Evolutionary conservation across 2,113 vertebrate genomes (phyloP), one percentile per base, ranked within the genome.

Genomic region (Gadus chalcogrammus): DNA sequence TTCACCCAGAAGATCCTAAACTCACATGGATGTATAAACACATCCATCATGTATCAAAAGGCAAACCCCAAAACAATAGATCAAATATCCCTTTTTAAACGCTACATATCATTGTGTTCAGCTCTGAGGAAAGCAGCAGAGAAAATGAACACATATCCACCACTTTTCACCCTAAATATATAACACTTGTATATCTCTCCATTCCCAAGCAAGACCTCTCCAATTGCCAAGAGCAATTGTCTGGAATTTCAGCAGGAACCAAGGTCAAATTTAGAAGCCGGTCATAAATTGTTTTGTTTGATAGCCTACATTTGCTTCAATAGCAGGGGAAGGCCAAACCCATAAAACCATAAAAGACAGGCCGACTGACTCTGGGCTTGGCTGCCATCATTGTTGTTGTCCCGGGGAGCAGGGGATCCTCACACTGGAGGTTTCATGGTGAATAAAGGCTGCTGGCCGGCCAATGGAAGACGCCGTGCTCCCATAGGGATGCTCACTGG

Each of bases 201-300:
- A 77, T 73, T 87, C 78, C 79, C 61, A 27, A 55, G 52, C 42
- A 27, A 55, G 52, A 15, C 76, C 84, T 77, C 71, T 78, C 67
- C 69, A 58, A 82, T 85, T 88, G 85, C 75, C 83, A 63, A 84
- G 72, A 78, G 87, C 80, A 74, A 82, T 83, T 82, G 81, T 85
- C 75, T 85, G 84, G 84, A 78, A 79, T 91, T 90, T 90, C 82
- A 89, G 82, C 76, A 86, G 87, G 75, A 88, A 88, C 87, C 91
- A 92, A 93, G 91, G 91, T 92, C 91, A 93, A 91, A 91, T 90
- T 84, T 91, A 90, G 88, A 82, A 48, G 86, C 20, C 71, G 87
- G 87, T 82, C 84, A 76, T 93, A 93, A 93, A 93, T 92, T 86
- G 82, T 83, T 82, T 86, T 88, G 91, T 90, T 92, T 93, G 91